Conservation (phyloP, 2,888 invertebrate genomes). For the Schizaphis graminum region DNA sequence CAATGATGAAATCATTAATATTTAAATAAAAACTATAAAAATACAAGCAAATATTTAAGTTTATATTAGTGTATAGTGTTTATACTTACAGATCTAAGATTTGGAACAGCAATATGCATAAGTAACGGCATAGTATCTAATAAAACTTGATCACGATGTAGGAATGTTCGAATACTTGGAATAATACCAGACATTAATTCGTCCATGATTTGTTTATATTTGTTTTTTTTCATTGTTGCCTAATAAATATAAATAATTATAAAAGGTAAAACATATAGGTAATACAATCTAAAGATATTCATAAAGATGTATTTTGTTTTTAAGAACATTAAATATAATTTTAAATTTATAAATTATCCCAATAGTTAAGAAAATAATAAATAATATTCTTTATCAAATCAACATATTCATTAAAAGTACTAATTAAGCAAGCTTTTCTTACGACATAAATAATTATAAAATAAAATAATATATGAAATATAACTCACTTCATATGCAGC, state of each 20-base stretch:
- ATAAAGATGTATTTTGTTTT: not conserved
- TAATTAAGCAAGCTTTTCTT: not conserved
- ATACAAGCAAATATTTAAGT: not conserved
- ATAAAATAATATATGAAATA: too few species aligned
- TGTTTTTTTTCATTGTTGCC: slow-evolving; percentile 74
- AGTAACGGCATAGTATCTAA: slow-evolving; percentile 82
- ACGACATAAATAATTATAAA: too few species aligned
- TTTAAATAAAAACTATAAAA: not conserved
- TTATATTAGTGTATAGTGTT: slow-evolving; percentile 51
- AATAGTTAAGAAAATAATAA: not conserved
- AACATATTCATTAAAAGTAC: not conserved
- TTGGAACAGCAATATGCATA: slow-evolving; percentile 80
- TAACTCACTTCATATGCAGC: slow-evolving; percentile 81
- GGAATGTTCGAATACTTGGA: slow-evolving; percentile 73
- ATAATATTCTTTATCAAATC: not conserved
- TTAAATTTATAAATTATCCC: not conserved
- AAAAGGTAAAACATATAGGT: not conserved
- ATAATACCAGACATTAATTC: slow-evolving; percentile 78
- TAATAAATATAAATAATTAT: slow-evolving; percentile 70
- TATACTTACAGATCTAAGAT: slow-evolving; percentile 78
- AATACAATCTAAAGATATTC: not conserved
- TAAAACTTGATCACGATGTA: slow-evolving; percentile 72
- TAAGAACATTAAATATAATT: not conserved
- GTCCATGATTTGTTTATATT: slow-evolving; percentile 74
- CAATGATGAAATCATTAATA: slow-evolving; percentile 32